phyloP scores from a whole-genome alignment of 2,113 vertebrate species.

The Salvelinus fontinalis region DNA sequence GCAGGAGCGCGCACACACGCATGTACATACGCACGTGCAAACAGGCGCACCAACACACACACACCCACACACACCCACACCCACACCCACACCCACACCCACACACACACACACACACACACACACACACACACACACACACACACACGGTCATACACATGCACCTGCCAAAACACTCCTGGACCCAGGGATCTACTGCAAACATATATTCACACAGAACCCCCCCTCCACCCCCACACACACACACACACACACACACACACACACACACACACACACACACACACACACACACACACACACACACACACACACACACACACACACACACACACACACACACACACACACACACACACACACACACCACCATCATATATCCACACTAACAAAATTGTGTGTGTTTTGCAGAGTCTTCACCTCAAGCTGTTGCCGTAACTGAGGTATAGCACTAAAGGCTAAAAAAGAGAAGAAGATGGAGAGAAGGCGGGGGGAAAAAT shows the following conservation, averaged over 20 bases:
- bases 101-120: too few relatives aligned
- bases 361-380: slow-evolving; percentile 34
- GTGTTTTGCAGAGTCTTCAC: slow-evolving; percentile 79
- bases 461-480: slow-evolving; percentile 63
- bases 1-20: slow-evolving; percentile 9
- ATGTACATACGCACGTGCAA: too few relatives aligned
- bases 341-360: slow-evolving; percentile 8
- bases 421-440: slow-evolving; percentile 77
- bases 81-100: too few relatives aligned
- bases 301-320: not conserved
- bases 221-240: not conserved
- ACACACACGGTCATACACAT: too few relatives aligned
- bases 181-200: slow-evolving; percentile 1
- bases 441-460: slow-evolving; percentile 62
- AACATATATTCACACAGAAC: slow-evolving; percentile 58
- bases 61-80: too few relatives aligned
- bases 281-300: slow-evolving; percentile 13
- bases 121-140: not conserved
- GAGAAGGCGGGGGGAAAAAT: slow-evolving; percentile 53
- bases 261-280: slow-evolving; percentile 12
- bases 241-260: slow-evolving; percentile 16
- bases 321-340: slow-evolving; percentile 6
- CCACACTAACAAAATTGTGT: slow-evolving; percentile 61
- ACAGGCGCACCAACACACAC: too few relatives aligned
- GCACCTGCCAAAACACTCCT: not conserved